Conservation (phyloP, 2,888 invertebrate genomes). For the Lochmaea capreae region DNA sequence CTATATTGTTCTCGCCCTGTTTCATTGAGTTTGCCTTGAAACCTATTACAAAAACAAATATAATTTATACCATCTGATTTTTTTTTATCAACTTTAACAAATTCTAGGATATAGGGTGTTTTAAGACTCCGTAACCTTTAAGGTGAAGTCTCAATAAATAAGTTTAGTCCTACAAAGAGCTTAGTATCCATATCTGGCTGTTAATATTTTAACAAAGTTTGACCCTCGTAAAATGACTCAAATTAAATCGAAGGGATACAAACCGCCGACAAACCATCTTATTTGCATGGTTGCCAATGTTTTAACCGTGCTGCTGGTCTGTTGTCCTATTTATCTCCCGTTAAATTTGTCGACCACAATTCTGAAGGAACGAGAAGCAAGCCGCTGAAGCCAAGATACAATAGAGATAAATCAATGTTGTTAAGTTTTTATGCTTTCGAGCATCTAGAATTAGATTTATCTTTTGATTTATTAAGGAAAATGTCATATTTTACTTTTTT, state of each 20-base stretch:
- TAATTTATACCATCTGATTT: too few relatives aligned
- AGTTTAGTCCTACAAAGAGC: too few relatives aligned
- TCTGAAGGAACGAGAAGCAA: not conserved
- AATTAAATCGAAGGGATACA: not conserved
- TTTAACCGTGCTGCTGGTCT: constrained; percentile 19
- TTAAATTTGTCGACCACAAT: constrained; percentile 35
- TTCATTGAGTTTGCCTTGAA: too few relatives aligned
- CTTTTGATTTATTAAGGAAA: constrained; percentile 40
- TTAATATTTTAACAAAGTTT: not conserved
- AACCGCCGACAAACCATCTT: not conserved
- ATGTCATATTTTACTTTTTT: constrained; percentile 1
- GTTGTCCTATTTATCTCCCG: constrained; percentile 40
- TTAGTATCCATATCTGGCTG: too few relatives aligned
- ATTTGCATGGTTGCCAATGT: constrained; percentile 24
- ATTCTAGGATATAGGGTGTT: too few relatives aligned
- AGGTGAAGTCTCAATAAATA: too few relatives aligned
- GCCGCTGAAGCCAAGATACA: constrained; percentile 41
- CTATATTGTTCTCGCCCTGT: too few relatives aligned
- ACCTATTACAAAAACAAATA: too few relatives aligned
- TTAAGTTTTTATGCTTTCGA: constrained; percentile 42
- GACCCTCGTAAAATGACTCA: not conserved
- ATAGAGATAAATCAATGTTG: constrained; percentile 45
- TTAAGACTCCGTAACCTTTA: too few relatives aligned
- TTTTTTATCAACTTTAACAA: too few relatives aligned
- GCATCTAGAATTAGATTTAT: constrained; percentile 44